Conservation (phyloP, 2,797 vertebrate genomes). For the Pseudomugil tenellus region DNA sequence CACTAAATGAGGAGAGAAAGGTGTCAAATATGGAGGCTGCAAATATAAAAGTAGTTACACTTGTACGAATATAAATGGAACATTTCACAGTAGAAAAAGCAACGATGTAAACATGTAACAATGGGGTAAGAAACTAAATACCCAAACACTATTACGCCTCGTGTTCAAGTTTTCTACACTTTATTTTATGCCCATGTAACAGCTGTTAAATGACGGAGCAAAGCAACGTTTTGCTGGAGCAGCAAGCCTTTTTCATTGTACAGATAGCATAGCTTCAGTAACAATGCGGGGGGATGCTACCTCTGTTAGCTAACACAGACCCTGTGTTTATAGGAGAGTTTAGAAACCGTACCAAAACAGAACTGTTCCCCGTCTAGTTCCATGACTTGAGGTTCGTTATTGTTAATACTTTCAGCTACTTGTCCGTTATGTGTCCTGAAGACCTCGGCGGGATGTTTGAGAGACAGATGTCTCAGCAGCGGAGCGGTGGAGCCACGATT, state of each 20-base stretch:
- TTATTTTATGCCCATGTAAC: background rate
- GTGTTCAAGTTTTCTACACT: background rate
- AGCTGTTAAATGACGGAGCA: background rate
- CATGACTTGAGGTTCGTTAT: background rate
- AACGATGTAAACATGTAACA: background rate
- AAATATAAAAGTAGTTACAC: background rate
- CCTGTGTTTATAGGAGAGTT: no score
- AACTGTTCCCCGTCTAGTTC: conserved; percentile 37
- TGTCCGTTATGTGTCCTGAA: conserved; percentile 25
- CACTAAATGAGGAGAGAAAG: conserved; percentile 49
- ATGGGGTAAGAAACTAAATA: background rate
- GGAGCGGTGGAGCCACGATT: conserved; percentile 69
- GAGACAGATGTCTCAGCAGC: conserved; percentile 76
- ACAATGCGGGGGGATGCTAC: background rate
- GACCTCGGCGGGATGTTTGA: conserved; percentile 68
- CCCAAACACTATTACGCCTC: background rate
- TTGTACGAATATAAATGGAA: background rate
- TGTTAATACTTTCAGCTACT: background rate
- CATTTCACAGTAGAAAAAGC: background rate
- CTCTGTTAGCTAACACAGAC: background rate
- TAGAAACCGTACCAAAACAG: conserved; percentile 38
- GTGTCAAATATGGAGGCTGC: background rate
- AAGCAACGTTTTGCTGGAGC: background rate
- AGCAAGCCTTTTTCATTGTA: no score
- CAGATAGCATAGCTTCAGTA: background rate